phyloP scores from a whole-genome alignment of 2,797 vertebrate species.

The Manis crassicaudata region DNA sequence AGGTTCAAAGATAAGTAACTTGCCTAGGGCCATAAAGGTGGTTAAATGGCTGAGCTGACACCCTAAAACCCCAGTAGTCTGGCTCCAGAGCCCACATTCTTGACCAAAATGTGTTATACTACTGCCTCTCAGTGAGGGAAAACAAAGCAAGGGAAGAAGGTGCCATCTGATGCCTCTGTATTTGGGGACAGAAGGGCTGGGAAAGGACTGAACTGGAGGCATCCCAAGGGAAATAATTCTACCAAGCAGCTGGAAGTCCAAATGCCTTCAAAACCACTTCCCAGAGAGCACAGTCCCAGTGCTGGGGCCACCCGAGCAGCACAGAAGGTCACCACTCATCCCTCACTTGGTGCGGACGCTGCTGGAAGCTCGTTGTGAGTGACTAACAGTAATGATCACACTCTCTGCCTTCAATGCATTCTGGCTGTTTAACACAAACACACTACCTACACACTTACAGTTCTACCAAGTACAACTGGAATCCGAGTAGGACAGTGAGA shows the following conservation, averaged over 20 bases:
- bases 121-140: background rate
- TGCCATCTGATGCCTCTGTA: background rate
- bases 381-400: background rate
- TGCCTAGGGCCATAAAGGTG: background rate
- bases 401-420: background rate
- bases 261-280: conserved; percentile 63
- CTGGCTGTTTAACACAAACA: background rate
- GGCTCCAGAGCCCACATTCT: background rate
- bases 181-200: conserved; percentile 26
- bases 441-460: background rate
- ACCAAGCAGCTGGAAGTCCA: conserved; percentile 63
- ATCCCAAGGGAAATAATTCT: conserved; percentile 61
- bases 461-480: background rate
- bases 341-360: background rate
- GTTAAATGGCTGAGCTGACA: background rate
- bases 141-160: background rate
- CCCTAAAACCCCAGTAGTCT: background rate
- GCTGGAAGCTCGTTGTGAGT: background rate
- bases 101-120: background rate
- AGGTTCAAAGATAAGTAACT: background rate
- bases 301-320: background rate
- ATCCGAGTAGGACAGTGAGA: background rate
- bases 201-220: conserved; percentile 51
- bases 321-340: conserved; percentile 48
- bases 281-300: conserved; percentile 42